Conservation (phyloP, 2,888 invertebrate species). For the Phlogophora meticulosa region DNA sequence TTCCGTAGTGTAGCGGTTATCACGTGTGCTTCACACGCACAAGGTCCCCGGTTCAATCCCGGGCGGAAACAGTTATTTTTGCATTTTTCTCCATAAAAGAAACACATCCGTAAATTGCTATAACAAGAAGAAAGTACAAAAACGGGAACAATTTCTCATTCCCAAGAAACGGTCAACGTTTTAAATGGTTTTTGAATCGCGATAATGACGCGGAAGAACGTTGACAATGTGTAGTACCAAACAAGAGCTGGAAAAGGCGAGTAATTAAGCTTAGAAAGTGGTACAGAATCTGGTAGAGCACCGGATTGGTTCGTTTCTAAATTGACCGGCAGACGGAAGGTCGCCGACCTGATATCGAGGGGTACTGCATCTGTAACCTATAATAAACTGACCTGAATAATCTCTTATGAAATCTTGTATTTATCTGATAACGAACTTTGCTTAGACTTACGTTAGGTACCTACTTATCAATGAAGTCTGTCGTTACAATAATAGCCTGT, state of each 20-base stretch:
- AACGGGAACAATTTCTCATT: conserved; percentile 54
- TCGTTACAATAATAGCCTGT: too few species aligned
- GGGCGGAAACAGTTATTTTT: conserved; percentile 91
- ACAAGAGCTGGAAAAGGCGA: conserved; percentile 80
- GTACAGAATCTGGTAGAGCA: conserved; percentile 78
- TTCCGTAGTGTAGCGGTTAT: conserved; percentile 95
- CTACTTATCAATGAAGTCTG: too few species aligned
- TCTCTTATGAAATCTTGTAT: conserved; percentile 39
- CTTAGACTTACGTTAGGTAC: conserved; percentile 16
- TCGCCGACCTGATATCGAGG: conserved; percentile 70
- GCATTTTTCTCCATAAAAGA: conserved; percentile 6
- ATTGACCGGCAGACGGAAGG: conserved; percentile 77
- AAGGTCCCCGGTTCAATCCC: conserved; percentile 94
- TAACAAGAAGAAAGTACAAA: conserved; percentile 33
- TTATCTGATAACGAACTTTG: conserved; percentile 60
- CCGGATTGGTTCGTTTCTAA: conserved; percentile 82
- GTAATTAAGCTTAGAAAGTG: conserved; percentile 87
- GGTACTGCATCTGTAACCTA: conserved; percentile 54
- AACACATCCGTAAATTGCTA: conserved; percentile 10
- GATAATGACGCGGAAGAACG: conserved; percentile 85
- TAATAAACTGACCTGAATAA: conserved; percentile 60
- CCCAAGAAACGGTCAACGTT: conserved; percentile 61
- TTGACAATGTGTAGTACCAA: conserved; percentile 81
- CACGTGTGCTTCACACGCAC: conserved; percentile 96
- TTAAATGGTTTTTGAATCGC: conserved; percentile 73